Percentiles rank a stretch among this genome's conserved stretches.
phyloP scores from a whole-genome alignment of 2,113 vertebrate species.

The Lonchura striata region DNA sequence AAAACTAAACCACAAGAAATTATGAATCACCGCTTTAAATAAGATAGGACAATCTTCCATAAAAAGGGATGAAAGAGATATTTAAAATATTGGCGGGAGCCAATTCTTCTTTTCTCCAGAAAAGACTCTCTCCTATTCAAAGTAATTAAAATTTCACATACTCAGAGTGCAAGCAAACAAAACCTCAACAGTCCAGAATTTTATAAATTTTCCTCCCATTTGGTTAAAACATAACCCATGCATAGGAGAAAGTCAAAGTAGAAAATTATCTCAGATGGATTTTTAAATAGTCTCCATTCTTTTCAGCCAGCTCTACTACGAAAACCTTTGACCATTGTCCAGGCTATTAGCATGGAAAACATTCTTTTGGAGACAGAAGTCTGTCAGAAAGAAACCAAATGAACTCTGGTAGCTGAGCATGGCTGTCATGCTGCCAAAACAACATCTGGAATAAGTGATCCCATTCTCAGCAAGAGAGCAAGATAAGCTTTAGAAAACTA shows the following conservation, averaged over 20 bases:
- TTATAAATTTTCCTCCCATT: neutral
- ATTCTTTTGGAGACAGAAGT: conserved; percentile 36
- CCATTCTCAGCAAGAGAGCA: neutral
- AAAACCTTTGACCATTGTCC: conserved; percentile 35
- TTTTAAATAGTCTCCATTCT: conserved; percentile 25
- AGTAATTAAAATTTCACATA: neutral
- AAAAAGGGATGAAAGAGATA: neutral
- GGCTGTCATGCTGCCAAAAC: neutral
- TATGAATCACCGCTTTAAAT: neutral
- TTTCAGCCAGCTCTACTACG: conserved; percentile 25
- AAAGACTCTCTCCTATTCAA: neutral
- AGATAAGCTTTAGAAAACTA: neutral
- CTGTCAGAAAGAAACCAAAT: conserved; percentile 22
- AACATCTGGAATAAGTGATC: neutral
- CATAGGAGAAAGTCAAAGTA: neutral
- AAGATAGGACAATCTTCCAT: neutral
- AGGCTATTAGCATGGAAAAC: conserved; percentile 42
- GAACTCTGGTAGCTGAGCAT: neutral
- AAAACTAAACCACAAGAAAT: neutral
- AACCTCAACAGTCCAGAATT: neutral
- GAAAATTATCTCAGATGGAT: conserved; percentile 1
- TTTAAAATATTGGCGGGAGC: neutral
- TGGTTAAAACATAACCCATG: neutral
- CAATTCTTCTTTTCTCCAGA: neutral
- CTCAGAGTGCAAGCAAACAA: neutral